A percentile compares a stretch with the other conserved stretches of the same genome.
Conservation (phyloP, 1,140 invertebrate species). For the Atta texana region DNA sequence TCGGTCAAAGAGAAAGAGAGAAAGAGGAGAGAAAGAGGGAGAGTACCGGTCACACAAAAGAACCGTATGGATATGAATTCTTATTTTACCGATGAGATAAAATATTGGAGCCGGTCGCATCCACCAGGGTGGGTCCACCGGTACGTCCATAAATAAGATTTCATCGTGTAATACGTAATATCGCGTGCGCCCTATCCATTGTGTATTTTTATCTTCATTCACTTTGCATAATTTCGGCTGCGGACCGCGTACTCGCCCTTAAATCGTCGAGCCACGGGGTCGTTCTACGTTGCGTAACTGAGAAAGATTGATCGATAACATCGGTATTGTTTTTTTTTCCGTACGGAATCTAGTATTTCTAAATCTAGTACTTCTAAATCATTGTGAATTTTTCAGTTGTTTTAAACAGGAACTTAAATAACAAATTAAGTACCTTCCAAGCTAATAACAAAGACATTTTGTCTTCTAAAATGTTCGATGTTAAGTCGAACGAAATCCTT, state of each 20-base stretch:
- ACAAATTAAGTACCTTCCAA: neutral
- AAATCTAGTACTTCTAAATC: neutral
- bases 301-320: constrained; percentile 47
- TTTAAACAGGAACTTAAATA: too few relatives aligned
- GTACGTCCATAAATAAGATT: constrained; percentile 81
- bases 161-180: constrained; percentile 81
- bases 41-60: constrained; percentile 30
- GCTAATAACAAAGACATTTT: neutral
- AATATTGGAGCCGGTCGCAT: constrained; percentile 79
- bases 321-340: neutral
- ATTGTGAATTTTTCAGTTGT: neutral
- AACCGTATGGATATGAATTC: constrained; percentile 77
- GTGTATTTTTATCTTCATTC: constrained; percentile 81
- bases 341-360: neutral
- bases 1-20: neutral
- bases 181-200: constrained; percentile 77
- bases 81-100: constrained; percentile 82
- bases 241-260: constrained; percentile 44
- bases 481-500: neutral
- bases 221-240: constrained; percentile 81
- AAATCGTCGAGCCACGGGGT: constrained; percentile 10
- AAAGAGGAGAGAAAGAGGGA: neutral
- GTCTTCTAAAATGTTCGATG: neutral
- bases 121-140: constrained; percentile 12
- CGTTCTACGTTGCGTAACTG: constrained; percentile 3